Conservation (phyloP, 2,113 vertebrate genomes). For the Cavia porcellus region DNA sequence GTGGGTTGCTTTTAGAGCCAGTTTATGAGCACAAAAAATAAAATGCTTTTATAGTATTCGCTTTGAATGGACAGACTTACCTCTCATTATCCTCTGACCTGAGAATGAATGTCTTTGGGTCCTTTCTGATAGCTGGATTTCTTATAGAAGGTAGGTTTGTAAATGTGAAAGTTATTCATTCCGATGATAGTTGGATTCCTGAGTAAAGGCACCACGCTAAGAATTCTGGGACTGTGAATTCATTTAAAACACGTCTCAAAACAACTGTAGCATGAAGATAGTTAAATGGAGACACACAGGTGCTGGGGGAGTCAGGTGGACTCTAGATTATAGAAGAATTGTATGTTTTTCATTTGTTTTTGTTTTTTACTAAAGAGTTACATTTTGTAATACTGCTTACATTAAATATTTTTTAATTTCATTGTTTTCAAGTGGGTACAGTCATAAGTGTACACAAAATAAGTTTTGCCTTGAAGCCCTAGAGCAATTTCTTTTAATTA, state of each 20-base stretch:
- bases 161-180: slow-evolving; percentile 29
- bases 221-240: slow-evolving; percentile 17
- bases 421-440: slow-evolving; percentile 36
- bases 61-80: not conserved
- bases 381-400: slow-evolving; percentile 33
- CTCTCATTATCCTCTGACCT: not conserved
- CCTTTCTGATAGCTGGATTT: slow-evolving; percentile 30
- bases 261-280: too few relatives aligned
- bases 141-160: slow-evolving; percentile 17
- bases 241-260: not conserved
- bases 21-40: not conserved
- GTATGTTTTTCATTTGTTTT: not conserved
- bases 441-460: slow-evolving; percentile 14
- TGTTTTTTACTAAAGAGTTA: not conserved
- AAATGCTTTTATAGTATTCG: not conserved
- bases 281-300: not conserved
- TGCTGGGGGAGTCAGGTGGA: not conserved
- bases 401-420: slow-evolving; percentile 38
- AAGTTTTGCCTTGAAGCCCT: not conserved
- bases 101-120: not conserved
- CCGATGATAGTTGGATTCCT: slow-evolving; percentile 4
- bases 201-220: not conserved
- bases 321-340: not conserved
- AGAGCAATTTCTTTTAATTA: slow-evolving; percentile 50
- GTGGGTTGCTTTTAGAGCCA: not conserved